A percentile compares a stretch with the other conserved stretches of the same genome.
These are phyloP conservation scores for Oryctes rhinoceros DNA, from an alignment of 1,140 invertebrate genomes.

Conservation along the genomic window DNA sequence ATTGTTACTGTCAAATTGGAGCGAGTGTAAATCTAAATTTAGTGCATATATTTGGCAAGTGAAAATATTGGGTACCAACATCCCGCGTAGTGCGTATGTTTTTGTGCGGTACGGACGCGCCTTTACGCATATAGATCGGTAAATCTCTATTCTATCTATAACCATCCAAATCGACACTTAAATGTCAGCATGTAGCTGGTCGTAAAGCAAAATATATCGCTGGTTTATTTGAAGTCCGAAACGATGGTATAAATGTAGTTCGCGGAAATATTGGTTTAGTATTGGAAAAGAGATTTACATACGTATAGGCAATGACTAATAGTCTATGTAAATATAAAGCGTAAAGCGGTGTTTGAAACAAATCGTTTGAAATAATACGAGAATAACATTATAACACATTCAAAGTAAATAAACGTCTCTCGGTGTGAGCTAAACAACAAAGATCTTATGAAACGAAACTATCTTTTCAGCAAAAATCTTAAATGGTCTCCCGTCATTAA, in stretches of 20 bases:
- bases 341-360: too few species aligned
- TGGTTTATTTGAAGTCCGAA: constrained; percentile 26
- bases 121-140: constrained; percentile 24
- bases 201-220: background rate
- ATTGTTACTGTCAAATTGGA: constrained; percentile 34
- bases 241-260: constrained; percentile 12
- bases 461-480: too few species aligned
- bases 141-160: constrained; percentile 12
- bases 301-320: too few species aligned
- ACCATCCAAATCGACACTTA: constrained; percentile 8
- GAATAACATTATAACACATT: too few species aligned
- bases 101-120: background rate
- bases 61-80: constrained; percentile 23
- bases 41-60: constrained; percentile 50
- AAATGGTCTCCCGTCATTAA: too few species aligned
- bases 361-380: too few species aligned
- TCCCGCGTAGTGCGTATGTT: constrained; percentile 6
- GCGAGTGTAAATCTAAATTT: constrained; percentile 47
- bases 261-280: constrained; percentile 21
- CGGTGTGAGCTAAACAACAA: too few species aligned
- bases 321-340: too few species aligned
- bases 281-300: background rate
- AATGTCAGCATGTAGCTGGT: background rate
- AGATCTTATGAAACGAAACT: too few species aligned
- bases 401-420: too few species aligned